Evolutionary conservation across 2,113 vertebrate genomes (phyloP).

Genomic region (Taurulus bubalis): DNA sequence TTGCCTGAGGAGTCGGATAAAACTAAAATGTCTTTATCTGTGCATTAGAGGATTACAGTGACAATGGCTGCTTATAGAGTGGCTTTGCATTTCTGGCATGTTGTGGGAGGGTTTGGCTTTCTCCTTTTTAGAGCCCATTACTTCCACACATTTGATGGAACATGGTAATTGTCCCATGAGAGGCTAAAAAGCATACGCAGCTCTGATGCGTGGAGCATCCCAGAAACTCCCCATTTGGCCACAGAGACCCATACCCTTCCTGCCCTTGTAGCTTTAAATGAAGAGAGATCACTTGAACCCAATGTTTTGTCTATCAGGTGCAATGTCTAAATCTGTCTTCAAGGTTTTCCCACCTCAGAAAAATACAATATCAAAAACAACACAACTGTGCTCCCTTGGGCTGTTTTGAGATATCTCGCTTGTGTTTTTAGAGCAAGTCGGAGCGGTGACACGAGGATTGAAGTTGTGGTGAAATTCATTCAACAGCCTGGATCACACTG

Average conservation of each 20-base stretch:
- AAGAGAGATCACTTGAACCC: not conserved
- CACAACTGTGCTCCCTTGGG: not conserved
- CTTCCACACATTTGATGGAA: not conserved
- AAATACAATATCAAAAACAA: conserved; percentile 5
- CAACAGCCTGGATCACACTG: not conserved
- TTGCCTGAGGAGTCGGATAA: not conserved
- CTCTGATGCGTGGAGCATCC: not conserved
- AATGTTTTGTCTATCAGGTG: conserved; percentile 1
- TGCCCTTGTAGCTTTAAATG: not conserved
- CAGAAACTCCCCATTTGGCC: not conserved
- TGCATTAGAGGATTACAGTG: not conserved
- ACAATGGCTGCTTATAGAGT: not conserved
- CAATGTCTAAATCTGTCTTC: conserved; percentile 5
- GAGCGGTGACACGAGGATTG: conserved; percentile 18
- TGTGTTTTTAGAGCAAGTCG: conserved; percentile 37
- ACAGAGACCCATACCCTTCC: not conserved
- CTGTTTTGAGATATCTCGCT: conserved; percentile 10
- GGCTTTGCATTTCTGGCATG: not conserved
- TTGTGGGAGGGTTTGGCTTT: not conserved
- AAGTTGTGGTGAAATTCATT: conserved; percentile 31
- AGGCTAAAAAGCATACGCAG: not conserved
- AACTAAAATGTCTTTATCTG: not conserved
- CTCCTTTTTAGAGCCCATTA: not conserved
- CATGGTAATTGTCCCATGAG: not conserved
- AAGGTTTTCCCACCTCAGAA: conserved; percentile 14